Evolutionary conservation across 2,113 vertebrate species (phyloP).

Genomic region (Misgurnus anguillicaudatus): DNA sequence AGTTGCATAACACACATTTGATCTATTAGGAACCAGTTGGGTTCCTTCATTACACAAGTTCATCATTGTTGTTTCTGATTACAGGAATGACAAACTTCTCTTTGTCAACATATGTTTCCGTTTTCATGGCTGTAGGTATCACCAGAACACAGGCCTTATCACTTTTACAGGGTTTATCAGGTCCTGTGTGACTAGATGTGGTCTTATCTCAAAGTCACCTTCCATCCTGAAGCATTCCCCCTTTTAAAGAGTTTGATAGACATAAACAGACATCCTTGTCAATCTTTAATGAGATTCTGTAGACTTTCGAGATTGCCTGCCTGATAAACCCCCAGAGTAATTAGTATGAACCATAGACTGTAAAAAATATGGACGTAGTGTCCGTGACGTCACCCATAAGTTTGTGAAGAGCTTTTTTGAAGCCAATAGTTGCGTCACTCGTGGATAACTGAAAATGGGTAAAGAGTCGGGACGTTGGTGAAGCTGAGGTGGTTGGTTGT

Average conservation of each 20-base stretch:
- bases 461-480: no score
- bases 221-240: constrained; percentile 19
- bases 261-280: background rate
- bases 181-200: background rate
- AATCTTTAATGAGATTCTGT: background rate
- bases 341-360: background rate
- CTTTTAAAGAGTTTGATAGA: background rate
- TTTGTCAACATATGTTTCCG: background rate
- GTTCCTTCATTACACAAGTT: constrained; percentile 15
- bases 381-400: no score
- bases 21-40: constrained; percentile 8
- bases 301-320: background rate
- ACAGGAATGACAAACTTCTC: background rate
- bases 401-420: no score
- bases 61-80: constrained; percentile 11
- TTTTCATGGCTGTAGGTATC: background rate
- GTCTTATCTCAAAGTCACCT: constrained; percentile 35
- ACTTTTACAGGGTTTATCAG: constrained; percentile 34
- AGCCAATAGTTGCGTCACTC: no score
- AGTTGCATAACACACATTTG: background rate
- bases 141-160: background rate
- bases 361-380: background rate
- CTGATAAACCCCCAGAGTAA: background rate
- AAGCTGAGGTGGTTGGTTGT: no score
- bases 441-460: no score